Conservation (phyloP, 1,140 invertebrate species). For the Drosophila sproati region DNA sequence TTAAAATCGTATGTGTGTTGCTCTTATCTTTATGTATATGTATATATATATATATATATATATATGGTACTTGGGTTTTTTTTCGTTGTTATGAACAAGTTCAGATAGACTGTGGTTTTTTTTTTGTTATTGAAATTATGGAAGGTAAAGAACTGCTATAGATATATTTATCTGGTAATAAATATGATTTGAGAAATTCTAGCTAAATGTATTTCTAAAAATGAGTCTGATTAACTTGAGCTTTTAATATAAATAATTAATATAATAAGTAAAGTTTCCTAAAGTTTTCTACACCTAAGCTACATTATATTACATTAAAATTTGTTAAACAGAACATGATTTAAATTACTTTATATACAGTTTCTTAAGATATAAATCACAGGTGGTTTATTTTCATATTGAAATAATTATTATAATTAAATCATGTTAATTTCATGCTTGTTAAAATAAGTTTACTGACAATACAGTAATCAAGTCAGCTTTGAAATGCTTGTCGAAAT, state of each 20-base stretch:
- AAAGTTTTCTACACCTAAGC: no score
- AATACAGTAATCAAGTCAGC: conserved; percentile 5
- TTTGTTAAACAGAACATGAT: no score
- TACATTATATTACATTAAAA: no score
- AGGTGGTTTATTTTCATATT: not conserved
- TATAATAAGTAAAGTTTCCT: no score
- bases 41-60: not conserved
- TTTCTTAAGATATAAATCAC: not conserved
- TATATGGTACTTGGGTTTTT: conserved; percentile 1
- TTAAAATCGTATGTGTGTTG: not conserved
- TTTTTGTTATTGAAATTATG: not conserved
- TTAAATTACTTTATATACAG: not conserved
- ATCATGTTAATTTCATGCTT: not conserved
- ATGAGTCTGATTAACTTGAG: no score
- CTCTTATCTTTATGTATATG: not conserved
- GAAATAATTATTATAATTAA: not conserved
- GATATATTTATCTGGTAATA: not conserved
- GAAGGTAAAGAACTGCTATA: not conserved
- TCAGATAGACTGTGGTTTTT: not conserved
- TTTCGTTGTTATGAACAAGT: not conserved
- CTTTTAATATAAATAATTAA: no score
- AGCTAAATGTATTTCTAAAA: no score
- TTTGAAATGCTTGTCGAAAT: conserved; percentile 2
- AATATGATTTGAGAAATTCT: no score
- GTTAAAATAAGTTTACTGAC: not conserved